Percentiles rank a stretch among this genome's conserved stretches.
Evolutionary conservation across 2,113 vertebrate species (phyloP).

Genomic region (Planiliza haematocheilus): DNA sequence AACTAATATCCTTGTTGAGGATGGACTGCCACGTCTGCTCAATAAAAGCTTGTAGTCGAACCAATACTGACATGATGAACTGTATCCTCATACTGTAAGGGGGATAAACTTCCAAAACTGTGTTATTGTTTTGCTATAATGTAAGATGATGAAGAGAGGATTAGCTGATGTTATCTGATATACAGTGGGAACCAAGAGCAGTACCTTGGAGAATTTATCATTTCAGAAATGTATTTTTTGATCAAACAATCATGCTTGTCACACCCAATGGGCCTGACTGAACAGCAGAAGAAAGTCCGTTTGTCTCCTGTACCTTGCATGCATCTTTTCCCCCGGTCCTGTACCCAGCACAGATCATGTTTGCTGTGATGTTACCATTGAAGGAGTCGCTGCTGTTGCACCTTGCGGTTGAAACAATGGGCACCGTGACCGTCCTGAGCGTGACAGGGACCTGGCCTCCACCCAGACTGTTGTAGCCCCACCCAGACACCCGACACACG

Average conservation of each 20-base stretch:
- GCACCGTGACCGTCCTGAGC: slow-evolving; percentile 77
- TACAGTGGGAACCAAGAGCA: neutral
- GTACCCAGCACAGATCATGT: slow-evolving; percentile 86
- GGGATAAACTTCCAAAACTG: slow-evolving; percentile 22
- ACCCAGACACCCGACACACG: slow-evolving; percentile 84
- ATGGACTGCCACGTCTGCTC: slow-evolving; percentile 14
- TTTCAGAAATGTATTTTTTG: slow-evolving; percentile 31
- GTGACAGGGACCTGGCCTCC: slow-evolving; percentile 66
- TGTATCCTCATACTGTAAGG: neutral
- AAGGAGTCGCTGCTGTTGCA: slow-evolving; percentile 84
- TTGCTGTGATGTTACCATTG: slow-evolving; percentile 82
- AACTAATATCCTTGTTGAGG: slow-evolving; percentile 21
- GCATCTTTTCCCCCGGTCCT: slow-evolving; percentile 81
- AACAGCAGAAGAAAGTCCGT: neutral
- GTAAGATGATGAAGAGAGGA: slow-evolving; percentile 37
- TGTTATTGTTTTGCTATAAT: slow-evolving; percentile 44
- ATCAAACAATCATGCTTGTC: slow-evolving; percentile 14
- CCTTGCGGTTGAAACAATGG: slow-evolving; percentile 74
- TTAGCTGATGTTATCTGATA: slow-evolving; percentile 31
- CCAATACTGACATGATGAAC: slow-evolving; percentile 29
- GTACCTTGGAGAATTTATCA: slow-evolving; percentile 21
- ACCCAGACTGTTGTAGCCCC: slow-evolving; percentile 77
- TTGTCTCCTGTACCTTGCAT: slow-evolving; percentile 77
- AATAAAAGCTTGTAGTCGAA: slow-evolving; percentile 48
- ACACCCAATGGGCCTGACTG: neutral